phyloP scores from a whole-genome alignment of 1,140 invertebrate species.

The Bombus sylvicola region DNA sequence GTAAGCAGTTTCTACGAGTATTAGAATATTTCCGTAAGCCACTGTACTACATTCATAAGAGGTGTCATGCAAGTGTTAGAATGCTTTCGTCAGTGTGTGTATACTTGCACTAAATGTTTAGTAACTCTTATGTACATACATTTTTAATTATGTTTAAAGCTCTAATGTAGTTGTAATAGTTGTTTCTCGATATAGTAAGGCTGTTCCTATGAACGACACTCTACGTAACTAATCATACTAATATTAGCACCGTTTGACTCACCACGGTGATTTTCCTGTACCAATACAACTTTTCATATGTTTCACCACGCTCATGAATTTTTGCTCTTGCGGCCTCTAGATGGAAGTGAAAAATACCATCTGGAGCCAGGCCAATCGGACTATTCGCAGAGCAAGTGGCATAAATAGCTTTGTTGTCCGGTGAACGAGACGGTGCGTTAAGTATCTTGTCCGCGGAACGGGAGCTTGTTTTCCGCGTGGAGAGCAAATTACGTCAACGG shows the following conservation, averaged over 20 bases:
- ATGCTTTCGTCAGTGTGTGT: too few relatives aligned
- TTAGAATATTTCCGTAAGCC: too few relatives aligned
- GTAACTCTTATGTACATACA: too few relatives aligned
- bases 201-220: background rate
- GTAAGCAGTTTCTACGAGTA: too few relatives aligned
- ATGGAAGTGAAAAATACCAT: slow-evolving; percentile 63
- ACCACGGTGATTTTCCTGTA: background rate
- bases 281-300: background rate
- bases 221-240: background rate
- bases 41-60: too few relatives aligned
- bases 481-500: background rate
- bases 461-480: slow-evolving; percentile 19
- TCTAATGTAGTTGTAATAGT: background rate
- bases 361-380: slow-evolving; percentile 62
- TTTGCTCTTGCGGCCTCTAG: slow-evolving; percentile 24
- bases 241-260: slow-evolving; percentile 12
- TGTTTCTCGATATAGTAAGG: background rate
- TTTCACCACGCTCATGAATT: slow-evolving; percentile 14
- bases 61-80: too few relatives aligned
- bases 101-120: too few relatives aligned
- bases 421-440: slow-evolving; percentile 27
- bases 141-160: too few relatives aligned
- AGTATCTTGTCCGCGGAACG: slow-evolving; percentile 13
- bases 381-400: slow-evolving; percentile 64
- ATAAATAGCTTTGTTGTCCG: slow-evolving; percentile 64